These are phyloP conservation scores for Scaptodrosophila latifasciaeformis DNA, from an alignment of 2,888 invertebrate genomes.

Conservation along the genomic window DNA sequence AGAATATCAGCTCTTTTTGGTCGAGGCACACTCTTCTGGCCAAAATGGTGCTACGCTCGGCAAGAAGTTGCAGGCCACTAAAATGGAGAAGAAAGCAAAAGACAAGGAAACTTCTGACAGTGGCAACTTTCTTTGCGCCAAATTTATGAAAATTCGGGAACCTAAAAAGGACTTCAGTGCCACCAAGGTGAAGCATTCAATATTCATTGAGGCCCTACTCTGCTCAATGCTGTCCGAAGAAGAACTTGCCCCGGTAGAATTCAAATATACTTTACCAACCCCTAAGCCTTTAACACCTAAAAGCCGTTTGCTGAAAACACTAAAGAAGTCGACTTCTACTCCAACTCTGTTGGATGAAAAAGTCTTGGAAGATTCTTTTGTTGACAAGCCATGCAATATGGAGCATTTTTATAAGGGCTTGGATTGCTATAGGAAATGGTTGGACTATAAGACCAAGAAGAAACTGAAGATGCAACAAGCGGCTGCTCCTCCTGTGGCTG, in stretches of 20 bases:
- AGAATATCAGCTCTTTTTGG: no score
- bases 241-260: conserved; percentile 8
- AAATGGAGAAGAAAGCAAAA: neutral
- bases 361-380: no score
- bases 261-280: neutral
- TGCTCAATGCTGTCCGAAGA: conserved; percentile 46
- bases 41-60: no score
- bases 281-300: no score
- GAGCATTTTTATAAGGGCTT: conserved; percentile 26
- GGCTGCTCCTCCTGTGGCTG: no score
- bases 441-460: conserved; percentile 4
- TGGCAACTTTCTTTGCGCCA: neutral
- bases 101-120: neutral
- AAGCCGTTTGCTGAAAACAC: no score
- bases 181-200: neutral
- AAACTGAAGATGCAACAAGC: neutral
- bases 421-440: conserved; percentile 27
- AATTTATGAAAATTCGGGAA: neutral
- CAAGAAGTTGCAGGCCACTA: neutral
- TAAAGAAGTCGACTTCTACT: no score
- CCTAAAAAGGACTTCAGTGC: neutral
- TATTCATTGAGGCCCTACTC: conserved; percentile 32
- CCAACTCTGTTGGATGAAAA: no score
- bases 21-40: no score
- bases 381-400: conserved; percentile 12